A percentile compares a stretch with the other conserved stretches of the same genome.
Conservation (phyloP, 1,140 invertebrate genomes). For the Sycophaga agraensis region DNA sequence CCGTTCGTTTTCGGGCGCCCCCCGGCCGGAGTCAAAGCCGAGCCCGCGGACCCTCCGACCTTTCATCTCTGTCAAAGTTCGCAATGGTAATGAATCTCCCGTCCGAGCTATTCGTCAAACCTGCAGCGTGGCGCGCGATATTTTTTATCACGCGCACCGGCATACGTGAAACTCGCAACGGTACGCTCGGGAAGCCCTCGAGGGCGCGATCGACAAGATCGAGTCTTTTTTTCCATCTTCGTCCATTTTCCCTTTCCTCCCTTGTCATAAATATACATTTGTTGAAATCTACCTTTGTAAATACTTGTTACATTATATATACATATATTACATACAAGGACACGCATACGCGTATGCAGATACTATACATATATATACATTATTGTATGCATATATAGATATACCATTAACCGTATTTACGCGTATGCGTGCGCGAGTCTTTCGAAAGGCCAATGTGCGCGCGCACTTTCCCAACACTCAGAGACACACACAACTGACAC, state of each 20-base stretch:
- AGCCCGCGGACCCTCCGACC: too few relatives aligned
- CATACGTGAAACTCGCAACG: too few relatives aligned
- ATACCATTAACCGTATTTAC: background rate
- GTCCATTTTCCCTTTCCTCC: background rate
- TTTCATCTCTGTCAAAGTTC: too few relatives aligned
- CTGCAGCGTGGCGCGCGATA: too few relatives aligned
- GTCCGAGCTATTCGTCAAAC: too few relatives aligned
- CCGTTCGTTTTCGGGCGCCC: too few relatives aligned
- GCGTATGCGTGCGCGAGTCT: conserved; percentile 5
- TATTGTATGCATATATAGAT: conserved; percentile 5
- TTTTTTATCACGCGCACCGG: too few relatives aligned
- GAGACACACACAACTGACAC: too few relatives aligned
- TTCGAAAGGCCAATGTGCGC: conserved; percentile 1
- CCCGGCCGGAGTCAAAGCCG: too few relatives aligned
- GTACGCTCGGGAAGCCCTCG: too few relatives aligned
- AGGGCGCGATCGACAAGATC: background rate
- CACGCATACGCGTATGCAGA: conserved; percentile 7
- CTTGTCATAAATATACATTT: conserved; percentile 10
- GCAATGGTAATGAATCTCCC: too few relatives aligned
- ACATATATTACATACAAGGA: background rate
- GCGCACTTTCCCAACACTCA: too few relatives aligned
- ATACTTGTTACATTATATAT: conserved; percentile 22
- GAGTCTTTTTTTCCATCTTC: background rate
- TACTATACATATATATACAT: background rate
- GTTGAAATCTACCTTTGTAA: conserved; percentile 23